These are phyloP conservation scores for Saccopteryx leptura DNA, from an alignment of 2,113 vertebrate species.

Conservation along the genomic window DNA sequence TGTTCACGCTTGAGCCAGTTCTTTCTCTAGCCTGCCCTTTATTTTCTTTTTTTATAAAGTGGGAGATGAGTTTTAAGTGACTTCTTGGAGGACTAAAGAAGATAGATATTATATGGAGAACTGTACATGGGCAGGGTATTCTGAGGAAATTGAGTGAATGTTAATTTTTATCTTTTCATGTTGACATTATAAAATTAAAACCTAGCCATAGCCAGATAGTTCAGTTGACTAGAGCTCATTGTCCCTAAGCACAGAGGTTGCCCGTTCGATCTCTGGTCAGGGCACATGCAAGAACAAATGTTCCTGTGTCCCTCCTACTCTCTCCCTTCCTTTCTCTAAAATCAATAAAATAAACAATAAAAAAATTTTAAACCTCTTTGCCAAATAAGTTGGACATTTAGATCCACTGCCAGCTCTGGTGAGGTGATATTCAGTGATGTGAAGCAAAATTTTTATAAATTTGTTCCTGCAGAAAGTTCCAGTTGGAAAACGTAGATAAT, in stretches of 20 bases:
- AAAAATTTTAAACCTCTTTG: constrained; percentile 1
- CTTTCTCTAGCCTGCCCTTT: background rate
- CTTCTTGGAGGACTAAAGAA: background rate
- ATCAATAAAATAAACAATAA: no score
- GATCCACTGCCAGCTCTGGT: background rate
- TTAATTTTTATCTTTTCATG: constrained; percentile 31
- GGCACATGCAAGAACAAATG: no score
- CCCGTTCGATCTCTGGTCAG: no score
- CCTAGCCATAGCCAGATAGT: no score
- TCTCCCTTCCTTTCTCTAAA: no score
- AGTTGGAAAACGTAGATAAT: background rate
- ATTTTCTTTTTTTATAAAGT: background rate
- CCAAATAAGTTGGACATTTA: background rate
- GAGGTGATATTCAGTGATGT: background rate
- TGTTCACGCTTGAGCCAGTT: background rate
- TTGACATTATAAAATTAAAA: constrained; percentile 6
- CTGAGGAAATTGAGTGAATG: background rate
- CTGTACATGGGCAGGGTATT: background rate
- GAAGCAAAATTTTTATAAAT: constrained; percentile 8
- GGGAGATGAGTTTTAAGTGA: background rate
- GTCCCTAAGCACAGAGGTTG: no score
- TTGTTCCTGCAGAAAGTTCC: background rate
- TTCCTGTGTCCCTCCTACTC: no score
- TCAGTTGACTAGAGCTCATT: no score
- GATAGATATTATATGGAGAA: background rate